These are phyloP conservation scores for Cydia splendana DNA, from an alignment of 1,140 invertebrate species.

Conservation along the genomic window DNA sequence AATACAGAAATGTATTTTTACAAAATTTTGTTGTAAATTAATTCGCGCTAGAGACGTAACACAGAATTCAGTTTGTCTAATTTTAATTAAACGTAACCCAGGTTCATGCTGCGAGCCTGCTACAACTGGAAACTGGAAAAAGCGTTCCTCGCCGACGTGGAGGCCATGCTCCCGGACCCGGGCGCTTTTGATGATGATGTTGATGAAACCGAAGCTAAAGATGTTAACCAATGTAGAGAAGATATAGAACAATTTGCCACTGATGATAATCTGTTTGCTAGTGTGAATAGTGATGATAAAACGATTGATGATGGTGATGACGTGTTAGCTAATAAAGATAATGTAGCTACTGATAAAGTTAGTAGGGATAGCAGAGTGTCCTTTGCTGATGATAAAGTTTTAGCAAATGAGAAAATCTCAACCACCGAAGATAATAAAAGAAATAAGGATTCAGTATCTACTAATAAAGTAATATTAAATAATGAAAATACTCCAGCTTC, in stretches of 20 bases:
- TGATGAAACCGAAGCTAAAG: constrained; percentile 35
- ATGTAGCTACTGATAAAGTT: too few species aligned
- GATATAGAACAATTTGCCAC: background rate
- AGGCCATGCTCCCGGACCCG: constrained; percentile 83
- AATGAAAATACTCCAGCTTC: background rate
- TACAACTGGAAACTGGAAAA: constrained; percentile 96
- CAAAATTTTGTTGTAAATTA: too few species aligned
- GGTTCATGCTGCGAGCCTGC: constrained; percentile 89
- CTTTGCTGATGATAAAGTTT: background rate
- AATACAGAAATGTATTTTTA: too few species aligned
- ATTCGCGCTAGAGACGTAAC: too few species aligned
- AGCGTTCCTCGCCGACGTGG: constrained; percentile 93
- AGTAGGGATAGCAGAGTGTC: background rate
- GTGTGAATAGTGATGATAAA: background rate
- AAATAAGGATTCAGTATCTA: too few species aligned
- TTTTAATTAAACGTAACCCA: background rate
- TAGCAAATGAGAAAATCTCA: background rate
- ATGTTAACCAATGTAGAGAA: constrained; percentile 18
- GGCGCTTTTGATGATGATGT: constrained; percentile 72
- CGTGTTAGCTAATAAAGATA: too few species aligned
- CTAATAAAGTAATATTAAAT: background rate
- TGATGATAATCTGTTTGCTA: background rate
- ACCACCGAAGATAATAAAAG: too few species aligned
- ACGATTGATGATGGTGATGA: background rate
- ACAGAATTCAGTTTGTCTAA: too few species aligned